A percentile compares a stretch with the other conserved stretches of the same genome.
Conservation (phyloP, 2,888 invertebrate genomes). For the Allygus modestus region DNA sequence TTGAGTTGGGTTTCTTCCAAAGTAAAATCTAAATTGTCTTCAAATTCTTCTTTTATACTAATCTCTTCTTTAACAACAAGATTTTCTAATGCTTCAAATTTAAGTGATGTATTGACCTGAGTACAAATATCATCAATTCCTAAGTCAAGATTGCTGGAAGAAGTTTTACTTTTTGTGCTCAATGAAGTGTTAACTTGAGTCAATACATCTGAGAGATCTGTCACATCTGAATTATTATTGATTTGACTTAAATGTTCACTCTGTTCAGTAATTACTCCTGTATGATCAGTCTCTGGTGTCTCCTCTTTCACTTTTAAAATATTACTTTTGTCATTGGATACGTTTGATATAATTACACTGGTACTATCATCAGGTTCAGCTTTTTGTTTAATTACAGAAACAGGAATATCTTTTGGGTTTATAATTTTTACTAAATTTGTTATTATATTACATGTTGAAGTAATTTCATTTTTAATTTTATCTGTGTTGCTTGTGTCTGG, state of each 20-base stretch:
- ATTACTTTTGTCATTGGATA: background rate
- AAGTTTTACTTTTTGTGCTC: too few relatives aligned
- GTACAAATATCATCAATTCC: background rate
- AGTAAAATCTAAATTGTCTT: background rate
- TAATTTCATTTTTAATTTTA: background rate
- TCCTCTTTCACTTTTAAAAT: background rate
- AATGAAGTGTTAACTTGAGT: background rate
- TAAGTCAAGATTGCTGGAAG: background rate
- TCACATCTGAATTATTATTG: background rate
- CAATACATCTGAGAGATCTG: background rate
- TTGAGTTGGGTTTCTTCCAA: slow-evolving; percentile 1
- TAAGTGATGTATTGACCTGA: background rate
- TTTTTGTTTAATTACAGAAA: too few relatives aligned
- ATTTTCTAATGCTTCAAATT: too few relatives aligned
- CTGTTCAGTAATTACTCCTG: background rate
- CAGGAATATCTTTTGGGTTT: too few relatives aligned
- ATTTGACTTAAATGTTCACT: background rate
- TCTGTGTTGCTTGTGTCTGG: background rate
- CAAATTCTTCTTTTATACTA: background rate
- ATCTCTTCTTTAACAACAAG: background rate
- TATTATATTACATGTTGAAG: too few relatives aligned
- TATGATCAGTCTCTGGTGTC: background rate
- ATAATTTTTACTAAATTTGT: too few relatives aligned
- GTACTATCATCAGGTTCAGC: too few relatives aligned
- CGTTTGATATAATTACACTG: background rate